Evolutionary conservation across 2,888 invertebrate genomes (phyloP), one percentile per base, ranked within the genome.

Genomic region (Drosophila nr. perissopoda): DNA sequence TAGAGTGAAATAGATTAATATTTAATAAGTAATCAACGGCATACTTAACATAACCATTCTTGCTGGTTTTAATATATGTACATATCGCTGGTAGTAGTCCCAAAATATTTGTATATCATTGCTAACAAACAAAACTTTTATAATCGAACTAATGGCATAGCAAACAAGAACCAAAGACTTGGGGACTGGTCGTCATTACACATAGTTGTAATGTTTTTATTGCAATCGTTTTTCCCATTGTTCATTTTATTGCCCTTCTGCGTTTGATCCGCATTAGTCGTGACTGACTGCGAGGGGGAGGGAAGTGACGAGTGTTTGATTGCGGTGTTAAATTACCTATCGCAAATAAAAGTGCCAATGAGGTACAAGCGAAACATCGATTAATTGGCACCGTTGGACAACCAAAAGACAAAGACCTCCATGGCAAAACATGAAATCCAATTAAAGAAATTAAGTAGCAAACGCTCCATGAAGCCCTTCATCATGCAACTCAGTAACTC

Each of bases 371-470:
- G 18, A 48, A 52, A 42, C 48, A 64, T 51, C 34, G 13, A 54
- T 51, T 38, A 58, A 65, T 45, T 29, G 54, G 42, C 59, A 64
- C 58, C 62, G 57, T 57, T 36, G 36, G 11, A 56, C 45, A 62
- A 69, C 18, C 21, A 2, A 25, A 65, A 49, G 38, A 27, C 56
- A 65, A 73, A 58, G 29, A 33, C 48, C 36, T 56, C 34, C 36
- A 8, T 42, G 33, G 57, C 66, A 54, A 67, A 78, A 65, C 54
- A 49, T 72, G 76, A 80, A 89, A 90, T 90, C 88, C 85, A 90
- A 89, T 90, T 87, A 89, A 87, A 63, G 73, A 88, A 90, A 89
- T 83, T 90, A 82, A 78, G 79, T 83, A 85, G 80, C 79, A 83
- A 89, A 82, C 77, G 79, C 75, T 76, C 71, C 75, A 69, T 67